These are phyloP conservation scores for Sebastes matsubarae DNA, from an alignment of 2,797 vertebrate genomes.

Conservation along the genomic window DNA sequence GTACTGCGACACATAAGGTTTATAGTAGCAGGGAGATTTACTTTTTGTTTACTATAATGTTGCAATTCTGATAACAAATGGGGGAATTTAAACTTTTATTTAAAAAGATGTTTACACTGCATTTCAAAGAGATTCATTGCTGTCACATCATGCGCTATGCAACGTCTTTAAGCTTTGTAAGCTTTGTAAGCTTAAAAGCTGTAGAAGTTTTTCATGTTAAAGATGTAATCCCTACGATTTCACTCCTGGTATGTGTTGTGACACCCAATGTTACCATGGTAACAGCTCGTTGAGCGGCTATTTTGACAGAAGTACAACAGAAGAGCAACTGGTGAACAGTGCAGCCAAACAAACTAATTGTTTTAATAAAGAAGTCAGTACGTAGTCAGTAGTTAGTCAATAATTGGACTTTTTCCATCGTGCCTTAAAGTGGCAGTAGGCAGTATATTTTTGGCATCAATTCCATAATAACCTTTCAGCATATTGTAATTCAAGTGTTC, in stretches of 20 bases:
- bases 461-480: too few relatives aligned
- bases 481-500: too few relatives aligned
- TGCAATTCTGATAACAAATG: slow-evolving; percentile 13
- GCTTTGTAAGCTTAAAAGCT: background rate
- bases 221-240: background rate
- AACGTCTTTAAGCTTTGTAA: background rate
- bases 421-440: too few relatives aligned
- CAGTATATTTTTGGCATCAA: too few relatives aligned
- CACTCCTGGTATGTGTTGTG: background rate
- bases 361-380: background rate
- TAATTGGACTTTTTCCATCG: background rate
- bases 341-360: background rate
- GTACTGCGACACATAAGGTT: slow-evolving; percentile 3
- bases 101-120: background rate
- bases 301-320: background rate
- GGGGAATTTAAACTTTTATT: slow-evolving; percentile 6
- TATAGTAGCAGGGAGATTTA: background rate
- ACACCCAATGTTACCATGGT: background rate
- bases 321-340: background rate
- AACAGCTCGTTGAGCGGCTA: background rate
- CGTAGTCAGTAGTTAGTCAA: too few relatives aligned
- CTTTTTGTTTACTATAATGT: slow-evolving; percentile 14
- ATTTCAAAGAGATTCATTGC: background rate
- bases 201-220: background rate
- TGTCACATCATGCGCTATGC: background rate